Evolutionary conservation across 2,888 invertebrate genomes (phyloP), one percentile per base, ranked within the genome.

Genomic region (Cremastinae sp.): DNA sequence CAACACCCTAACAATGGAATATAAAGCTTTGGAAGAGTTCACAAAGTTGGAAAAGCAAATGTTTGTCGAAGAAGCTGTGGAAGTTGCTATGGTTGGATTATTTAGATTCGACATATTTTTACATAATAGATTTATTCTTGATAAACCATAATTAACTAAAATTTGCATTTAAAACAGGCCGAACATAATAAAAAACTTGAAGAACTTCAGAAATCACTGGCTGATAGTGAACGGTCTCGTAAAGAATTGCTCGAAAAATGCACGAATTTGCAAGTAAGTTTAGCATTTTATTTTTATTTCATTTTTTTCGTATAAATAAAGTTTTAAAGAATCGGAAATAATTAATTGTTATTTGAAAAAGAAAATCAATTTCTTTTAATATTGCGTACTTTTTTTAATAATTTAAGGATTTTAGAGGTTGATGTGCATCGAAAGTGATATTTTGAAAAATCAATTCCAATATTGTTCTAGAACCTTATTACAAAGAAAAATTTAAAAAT

Each of bases 31-130:
- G 36, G 9, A 20, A 14, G 92, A 93, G 81, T 91, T 92, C 75
- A 93, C 93, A 0, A 91, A 91, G 64, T 87, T 93, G 78, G 94
- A 94, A 85, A 93, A 92, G 74, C 91, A 93, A 62, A 89, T 91
- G 74, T 80, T 89, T 4, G 90, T 91, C 12, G 87, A 86, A 64
- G 90, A 91, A 80, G 45, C 72, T 12, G 59, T 69, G 0, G 66
- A 74, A 22, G 59, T 58, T 14, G 71, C 74, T 7, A 78, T 74
- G 75, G 78, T 80, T 59, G 74, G 43, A 28, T 41, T 8, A 34
- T 41, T 20, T 34, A 9, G 2, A 14, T 43, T 59, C 14, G 0
- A 41, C 9, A 1, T 45, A 1, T 12, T 0, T 7, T 12, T 3
- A n/a, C 1, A 36, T 34, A 9, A 20, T 14, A 38, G 51, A 12